Evolutionary conservation across 2,113 vertebrate genomes (phyloP), one percentile per base, ranked within the genome.

Genomic region (Hydropotes inermis): DNA sequence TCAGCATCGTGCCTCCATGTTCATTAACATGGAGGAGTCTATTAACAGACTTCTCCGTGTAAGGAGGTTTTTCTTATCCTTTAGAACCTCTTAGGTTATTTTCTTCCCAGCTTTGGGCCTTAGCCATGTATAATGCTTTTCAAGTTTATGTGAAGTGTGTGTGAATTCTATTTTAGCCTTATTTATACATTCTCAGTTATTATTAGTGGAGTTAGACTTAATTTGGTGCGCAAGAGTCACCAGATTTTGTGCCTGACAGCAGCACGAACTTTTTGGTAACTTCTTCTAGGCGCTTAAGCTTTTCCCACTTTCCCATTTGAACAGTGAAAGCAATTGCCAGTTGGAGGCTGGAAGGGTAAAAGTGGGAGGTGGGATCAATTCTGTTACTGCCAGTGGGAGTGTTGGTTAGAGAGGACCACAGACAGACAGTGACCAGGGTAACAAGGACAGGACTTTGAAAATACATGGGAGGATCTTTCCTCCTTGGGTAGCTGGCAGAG

Each of bases 181-280:
- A 96, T 97, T 97, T 97, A 79, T 83, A 64, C 50, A 78, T 93
- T 96, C 85, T 93, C 61, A 19, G 52, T 60, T 86, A 15, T 88
- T 87, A 83, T 84, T 55, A 55, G 79, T 87, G 81, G 76, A 58
- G 19, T 87, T 84, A 60, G 70, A 78, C 52, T 79, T 85, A 33
- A 54, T 89, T 76, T 74, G 67, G 67, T 60, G 76, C 11, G 25
- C 39, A 33, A 1, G 23, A 88, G 28, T 76, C 47, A 70, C 36
- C 78, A 86, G 91, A 39, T 50, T 86, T 81, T 78, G 50, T 3
- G 17, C 87, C 78, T 67, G 47, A 30, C 25, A 12, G 1, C 55
- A 36, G 55, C 92, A 84, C 3, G 0, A 78, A 47, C 28, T 36
- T 93, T 92, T 82, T 21, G 21, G 52, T 64, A 60, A 57, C 74